These are phyloP conservation scores for Diaprepes abbreviatus DNA, from an alignment of 2,888 invertebrate genomes.

Conservation along the genomic window DNA sequence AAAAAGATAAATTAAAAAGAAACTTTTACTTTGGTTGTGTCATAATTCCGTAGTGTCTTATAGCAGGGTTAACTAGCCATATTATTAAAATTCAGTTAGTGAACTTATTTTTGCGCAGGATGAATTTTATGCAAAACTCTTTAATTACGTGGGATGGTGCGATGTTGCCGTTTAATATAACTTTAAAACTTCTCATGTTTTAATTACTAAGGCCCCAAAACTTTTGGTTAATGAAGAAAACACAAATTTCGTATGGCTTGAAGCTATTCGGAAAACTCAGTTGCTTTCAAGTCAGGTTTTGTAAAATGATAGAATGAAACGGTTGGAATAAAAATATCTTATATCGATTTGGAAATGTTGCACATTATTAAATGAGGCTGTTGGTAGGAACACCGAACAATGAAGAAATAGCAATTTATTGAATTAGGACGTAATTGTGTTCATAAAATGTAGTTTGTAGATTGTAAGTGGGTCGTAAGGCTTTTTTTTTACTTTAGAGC, in stretches of 20 bases:
- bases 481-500: no score
- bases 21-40: background rate
- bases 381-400: no score
- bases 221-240: conserved; percentile 25
- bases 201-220: conserved; percentile 38
- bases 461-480: no score
- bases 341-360: no score
- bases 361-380: no score
- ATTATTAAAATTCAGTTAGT: conserved; percentile 46
- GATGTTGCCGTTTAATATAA: conserved; percentile 43
- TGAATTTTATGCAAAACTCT: conserved; percentile 45
- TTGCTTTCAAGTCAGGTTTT: no score
- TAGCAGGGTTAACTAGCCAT: conserved; percentile 10
- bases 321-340: no score
- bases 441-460: no score
- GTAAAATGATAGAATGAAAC: no score
- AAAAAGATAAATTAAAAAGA: conserved; percentile 8
- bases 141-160: conserved; percentile 35
- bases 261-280: no score
- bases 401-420: no score
- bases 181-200: conserved; percentile 41
- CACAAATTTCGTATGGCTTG: conserved; percentile 10
- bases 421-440: no score
- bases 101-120: conserved; percentile 34
- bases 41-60: conserved; percentile 5